Evolutionary conservation across 2,113 vertebrate species (phyloP), one percentile per base, ranked within the genome.

Genomic region (Merops nubicus): DNA sequence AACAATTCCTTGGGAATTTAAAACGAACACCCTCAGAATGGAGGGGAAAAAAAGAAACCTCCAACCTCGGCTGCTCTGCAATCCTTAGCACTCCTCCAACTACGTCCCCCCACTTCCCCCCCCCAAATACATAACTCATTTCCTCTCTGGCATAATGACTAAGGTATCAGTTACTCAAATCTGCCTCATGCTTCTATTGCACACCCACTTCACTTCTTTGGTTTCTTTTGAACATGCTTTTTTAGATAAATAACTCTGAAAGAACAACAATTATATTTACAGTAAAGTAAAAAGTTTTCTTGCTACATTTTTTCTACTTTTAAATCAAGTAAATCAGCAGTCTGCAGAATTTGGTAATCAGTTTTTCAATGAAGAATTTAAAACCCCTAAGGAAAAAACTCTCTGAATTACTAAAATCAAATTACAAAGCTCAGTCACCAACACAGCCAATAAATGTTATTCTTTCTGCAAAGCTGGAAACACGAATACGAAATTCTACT

Each of bases 1-100:
- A 97, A 96, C 84, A 97, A 98, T 97, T 98, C 95, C 97, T 97
- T 98, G 95, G 95, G 97, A 98, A 97, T 97, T 98, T 96, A 93
- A 97, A 97, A 97, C 9, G 8, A 96, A 76, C 62, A 53, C 48
- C 76, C 43, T 85, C 93, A 96, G 70, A 91, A 51, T 15, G 14
- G 67, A 69, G 40, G 54, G 75, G 59, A 25, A 50, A 87, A 62
- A 57, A 45, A 28, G 53, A 50, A 38, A 47, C 28, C 60, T 74
- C 50, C 78, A 34, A n/a, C 76, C 84, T 81, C 73, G 89, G 93
- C 94, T 94, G 84, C 83, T 92, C 74, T 33, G 56, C 72, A 88
- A 88, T 85, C 10, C 13, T 56, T 17, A 85, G 62, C 67, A 54
- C 68, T 50, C 42, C 45, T 26, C 54, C 79, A n/a, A n/a, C n/a